Base-by-base conservation (phyloP, 2,888 invertebrate genomes). In the Peribatodes rhomboidaria region DNA sequence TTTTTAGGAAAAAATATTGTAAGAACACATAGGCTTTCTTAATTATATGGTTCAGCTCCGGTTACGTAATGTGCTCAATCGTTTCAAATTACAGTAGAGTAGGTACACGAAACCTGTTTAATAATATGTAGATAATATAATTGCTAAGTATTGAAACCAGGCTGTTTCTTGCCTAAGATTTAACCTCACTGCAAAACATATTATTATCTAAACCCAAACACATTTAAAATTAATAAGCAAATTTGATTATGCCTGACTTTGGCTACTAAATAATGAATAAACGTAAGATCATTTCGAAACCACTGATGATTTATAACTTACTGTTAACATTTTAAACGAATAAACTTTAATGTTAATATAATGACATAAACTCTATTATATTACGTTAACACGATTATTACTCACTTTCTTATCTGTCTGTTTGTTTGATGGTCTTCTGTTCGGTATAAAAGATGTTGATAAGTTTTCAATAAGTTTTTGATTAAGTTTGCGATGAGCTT, bases 51-150 rank as follows among this genome's bases (percentile, higher is more conserved):
- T 54, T 55, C 50, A 57, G 20, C 41, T 14, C 8, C 22, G 0
- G 14, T 61, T 62, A 65, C 53, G 27, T 58, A 61, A 66, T 33
- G 33, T 49, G 37, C 16, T 59, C 52, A 65, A 65, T 61, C 53
- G 37, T 16, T 37, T 50, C 58, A 54, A 68, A 65, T 61, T 62
- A 56, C 41, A 14, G 20, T 44, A 14, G 18, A 18, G 13, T 46
- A 42, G 14, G n/a, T 8, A 35, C 37, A 41, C 16, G 42, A 58
- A 58, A 54, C 59, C 59, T 27, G 60, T 58, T 44, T 27, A 39
- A 35, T 57, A 54, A 4, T 57, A 54, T 37, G 14, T 7, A 14
- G 41, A 54, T 33, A n/a, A 20, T 42, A 13, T 31, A 46, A 37
- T 39, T 41, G 14, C 37, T 42, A 14, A 39, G 55, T 46, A 52